Percentiles rank a stretch among this genome's conserved stretches.
These are phyloP conservation scores for Halcyon chelicuti DNA, from an alignment of 2,797 vertebrate genomes.

Conservation along the genomic window DNA sequence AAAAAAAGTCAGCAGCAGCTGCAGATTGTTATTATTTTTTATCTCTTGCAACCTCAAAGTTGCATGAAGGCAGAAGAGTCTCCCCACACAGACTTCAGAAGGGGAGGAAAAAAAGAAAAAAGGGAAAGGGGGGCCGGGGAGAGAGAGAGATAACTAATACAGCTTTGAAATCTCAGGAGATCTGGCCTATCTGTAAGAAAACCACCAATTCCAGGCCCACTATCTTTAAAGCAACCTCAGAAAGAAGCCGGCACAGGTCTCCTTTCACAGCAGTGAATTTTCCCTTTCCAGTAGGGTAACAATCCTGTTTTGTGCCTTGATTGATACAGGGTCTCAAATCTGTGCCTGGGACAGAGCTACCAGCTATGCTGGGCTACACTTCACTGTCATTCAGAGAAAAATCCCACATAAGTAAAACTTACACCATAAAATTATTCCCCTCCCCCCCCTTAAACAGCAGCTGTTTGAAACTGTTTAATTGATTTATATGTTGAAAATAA, in stretches of 20 bases:
- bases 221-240: background rate
- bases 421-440: background rate
- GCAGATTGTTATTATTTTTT: background rate
- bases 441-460: constrained; percentile 2
- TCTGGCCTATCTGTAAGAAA: background rate
- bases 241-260: background rate
- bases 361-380: background rate
- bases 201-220: background rate
- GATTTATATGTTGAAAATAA: constrained; percentile 36
- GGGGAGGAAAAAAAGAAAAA: background rate
- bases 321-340: background rate
- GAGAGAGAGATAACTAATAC: background rate
- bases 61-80: background rate
- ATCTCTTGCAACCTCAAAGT: background rate
- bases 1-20: background rate
- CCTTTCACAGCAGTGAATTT: background rate
- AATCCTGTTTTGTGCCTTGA: background rate
- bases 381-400: background rate
- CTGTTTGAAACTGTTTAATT: constrained; percentile 33
- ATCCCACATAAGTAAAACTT: background rate
- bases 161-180: background rate
- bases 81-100: background rate
- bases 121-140: background rate
- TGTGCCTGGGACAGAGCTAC: background rate
- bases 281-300: background rate